A percentile compares a stretch with the other conserved stretches of the same genome.
Conservation (phyloP, 2,113 vertebrate species). For the Anthoscopus minutus region DNA sequence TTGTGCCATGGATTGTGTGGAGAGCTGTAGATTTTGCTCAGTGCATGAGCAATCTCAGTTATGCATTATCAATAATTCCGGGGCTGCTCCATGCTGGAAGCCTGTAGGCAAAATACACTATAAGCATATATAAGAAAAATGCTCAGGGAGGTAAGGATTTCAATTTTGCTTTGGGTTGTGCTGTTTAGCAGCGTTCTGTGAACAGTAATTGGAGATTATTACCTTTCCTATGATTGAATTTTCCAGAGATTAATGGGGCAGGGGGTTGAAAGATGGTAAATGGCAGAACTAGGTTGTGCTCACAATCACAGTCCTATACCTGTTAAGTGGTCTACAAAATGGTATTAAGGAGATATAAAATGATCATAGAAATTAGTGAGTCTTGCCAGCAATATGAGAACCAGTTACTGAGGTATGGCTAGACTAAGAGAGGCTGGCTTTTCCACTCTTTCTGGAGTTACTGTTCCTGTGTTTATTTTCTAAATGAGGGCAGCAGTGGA, state of each 20-base stretch:
- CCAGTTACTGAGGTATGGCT: not conserved
- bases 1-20: not conserved
- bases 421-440: not conserved
- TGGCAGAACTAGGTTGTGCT: not conserved
- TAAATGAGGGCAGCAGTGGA: not conserved
- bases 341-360: not conserved
- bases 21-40: not conserved
- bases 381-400: not conserved
- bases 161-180: slow-evolving; percentile 48
- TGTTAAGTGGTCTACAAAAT: not conserved
- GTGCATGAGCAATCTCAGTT: not conserved
- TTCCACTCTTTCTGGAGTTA: not conserved
- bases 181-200: not conserved
- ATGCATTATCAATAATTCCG: slow-evolving; percentile 37
- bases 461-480: not conserved
- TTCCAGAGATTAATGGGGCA: slow-evolving; percentile 4
- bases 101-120: slow-evolving; percentile 53
- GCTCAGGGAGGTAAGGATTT: not conserved
- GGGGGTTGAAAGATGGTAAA: not conserved
- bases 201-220: slow-evolving; percentile 32
- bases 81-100: slow-evolving; percentile 37
- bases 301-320: not conserved
- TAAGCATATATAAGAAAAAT: slow-evolving; percentile 46
- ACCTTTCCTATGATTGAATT: not conserved
- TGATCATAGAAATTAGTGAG: not conserved